Evolutionary conservation across 2,113 vertebrate species (phyloP).

Genomic region (Cynocephalus volans): DNA sequence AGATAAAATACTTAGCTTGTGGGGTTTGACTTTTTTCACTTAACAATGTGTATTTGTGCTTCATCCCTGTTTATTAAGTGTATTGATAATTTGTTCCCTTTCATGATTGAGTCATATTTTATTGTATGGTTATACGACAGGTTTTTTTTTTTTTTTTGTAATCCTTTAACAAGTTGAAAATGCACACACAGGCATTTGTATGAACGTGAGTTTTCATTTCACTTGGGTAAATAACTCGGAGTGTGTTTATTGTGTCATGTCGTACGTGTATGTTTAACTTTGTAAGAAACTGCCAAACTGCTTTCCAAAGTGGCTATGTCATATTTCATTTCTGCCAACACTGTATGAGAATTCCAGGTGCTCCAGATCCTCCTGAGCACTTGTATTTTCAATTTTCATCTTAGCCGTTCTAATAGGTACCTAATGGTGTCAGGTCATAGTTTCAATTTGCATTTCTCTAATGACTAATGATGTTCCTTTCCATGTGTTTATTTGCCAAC

Average conservation of each 20-base stretch:
- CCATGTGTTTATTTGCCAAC: background rate
- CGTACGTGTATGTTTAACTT: background rate
- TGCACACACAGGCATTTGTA: background rate
- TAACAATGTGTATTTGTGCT: background rate
- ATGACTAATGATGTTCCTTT: background rate
- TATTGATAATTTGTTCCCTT: background rate
- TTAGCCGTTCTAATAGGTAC: background rate
- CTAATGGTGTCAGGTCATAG: background rate
- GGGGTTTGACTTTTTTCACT: background rate
- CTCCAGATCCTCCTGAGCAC: background rate
- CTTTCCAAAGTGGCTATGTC: background rate
- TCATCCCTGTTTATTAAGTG: background rate
- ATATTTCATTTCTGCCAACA: too few species aligned
- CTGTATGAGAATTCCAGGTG: background rate
- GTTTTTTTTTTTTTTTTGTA: background rate
- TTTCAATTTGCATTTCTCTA: conserved; percentile 1
- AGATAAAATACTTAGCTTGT: background rate
- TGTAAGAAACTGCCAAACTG: background rate
- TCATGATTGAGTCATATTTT: background rate
- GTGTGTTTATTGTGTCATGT: background rate
- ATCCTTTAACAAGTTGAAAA: background rate
- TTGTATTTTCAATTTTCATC: background rate
- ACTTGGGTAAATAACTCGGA: background rate
- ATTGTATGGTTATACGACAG: background rate
- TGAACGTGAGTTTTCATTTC: background rate